Percentiles rank a stretch among this genome's conserved stretches.
These are phyloP conservation scores for Smittia sp. DNA, from an alignment of 2,888 invertebrate genomes.

Conservation along the genomic window DNA sequence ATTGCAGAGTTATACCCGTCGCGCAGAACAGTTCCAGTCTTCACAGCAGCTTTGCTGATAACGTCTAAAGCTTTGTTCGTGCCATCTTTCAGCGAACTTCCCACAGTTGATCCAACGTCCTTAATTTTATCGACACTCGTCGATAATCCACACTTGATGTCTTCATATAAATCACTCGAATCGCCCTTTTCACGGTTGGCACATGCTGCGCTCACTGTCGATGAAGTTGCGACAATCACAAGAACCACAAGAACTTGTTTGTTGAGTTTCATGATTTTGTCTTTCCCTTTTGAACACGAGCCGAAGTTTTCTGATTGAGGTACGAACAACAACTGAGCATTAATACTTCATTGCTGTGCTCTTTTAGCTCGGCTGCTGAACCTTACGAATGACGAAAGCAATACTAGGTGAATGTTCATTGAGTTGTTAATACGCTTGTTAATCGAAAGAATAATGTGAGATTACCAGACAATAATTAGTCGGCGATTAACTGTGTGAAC, in stretches of 20 bases:
- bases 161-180: slow-evolving; percentile 10
- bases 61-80: not conserved
- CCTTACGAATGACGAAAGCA: not conserved
- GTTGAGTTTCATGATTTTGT: slow-evolving; percentile 8
- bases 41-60: slow-evolving; percentile 13
- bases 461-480: not conserved
- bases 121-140: not conserved
- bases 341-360: not conserved
- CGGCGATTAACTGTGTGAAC: no score
- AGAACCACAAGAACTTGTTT: slow-evolving; percentile 7
- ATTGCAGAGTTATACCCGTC: not conserved
- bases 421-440: not conserved
- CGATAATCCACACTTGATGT: slow-evolving; percentile 22
- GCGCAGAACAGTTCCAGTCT: not conserved
- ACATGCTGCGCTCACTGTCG: slow-evolving; percentile 10
- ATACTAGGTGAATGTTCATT: not conserved
- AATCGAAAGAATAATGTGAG: not conserved
- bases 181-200: slow-evolving; percentile 10
- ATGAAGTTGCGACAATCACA: not conserved
- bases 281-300: not conserved
- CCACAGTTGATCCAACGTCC: not conserved
- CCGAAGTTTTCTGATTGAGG: not conserved
- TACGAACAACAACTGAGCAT: slow-evolving; percentile 11
- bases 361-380: not conserved
- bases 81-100: not conserved